Percentiles rank a stretch among this genome's conserved stretches.
phyloP scores from a whole-genome alignment of 2,888 invertebrate genomes.

The Apodemia mormo region DNA sequence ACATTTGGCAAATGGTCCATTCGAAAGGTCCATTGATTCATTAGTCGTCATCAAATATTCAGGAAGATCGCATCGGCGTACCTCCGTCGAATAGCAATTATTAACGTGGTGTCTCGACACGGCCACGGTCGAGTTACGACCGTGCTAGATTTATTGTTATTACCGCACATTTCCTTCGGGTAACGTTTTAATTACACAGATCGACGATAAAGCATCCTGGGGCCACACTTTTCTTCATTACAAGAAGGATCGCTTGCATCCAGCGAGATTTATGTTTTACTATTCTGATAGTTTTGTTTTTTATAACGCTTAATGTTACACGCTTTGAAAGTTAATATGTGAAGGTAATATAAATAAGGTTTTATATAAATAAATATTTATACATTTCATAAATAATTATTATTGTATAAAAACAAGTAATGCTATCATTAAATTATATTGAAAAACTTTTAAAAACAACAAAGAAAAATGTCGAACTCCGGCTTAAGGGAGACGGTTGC shows the following conservation, averaged over 20 bases:
- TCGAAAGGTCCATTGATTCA: conserved; percentile 50
- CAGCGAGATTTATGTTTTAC: conserved; percentile 62
- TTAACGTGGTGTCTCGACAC: conserved; percentile 52
- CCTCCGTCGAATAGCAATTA: conserved; percentile 55
- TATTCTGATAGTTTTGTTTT: conserved; percentile 43
- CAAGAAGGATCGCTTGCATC: conserved; percentile 70
- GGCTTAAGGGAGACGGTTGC: too few relatives aligned
- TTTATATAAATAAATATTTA: too few relatives aligned
- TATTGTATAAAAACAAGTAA: too few relatives aligned
- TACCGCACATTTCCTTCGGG: conserved; percentile 79
- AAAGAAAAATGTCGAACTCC: too few relatives aligned
- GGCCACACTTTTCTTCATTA: conserved; percentile 82
- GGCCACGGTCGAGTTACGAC: conserved; percentile 51
- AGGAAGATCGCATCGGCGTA: conserved; percentile 43
- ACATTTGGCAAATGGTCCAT: conserved; percentile 27
- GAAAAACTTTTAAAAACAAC: too few relatives aligned
- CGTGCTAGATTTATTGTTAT: conserved; percentile 77
- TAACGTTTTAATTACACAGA: conserved; percentile 82
- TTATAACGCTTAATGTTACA: conserved; percentile 26
- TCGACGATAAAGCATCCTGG: conserved; percentile 78
- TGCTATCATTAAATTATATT: too few relatives aligned
- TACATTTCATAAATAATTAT: too few relatives aligned
- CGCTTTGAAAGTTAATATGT: too few relatives aligned
- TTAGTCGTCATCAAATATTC: conserved; percentile 59
- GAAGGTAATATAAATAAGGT: too few relatives aligned